phyloP scores from a whole-genome alignment of 2,888 invertebrate species.

The Dynastes maya region DNA sequence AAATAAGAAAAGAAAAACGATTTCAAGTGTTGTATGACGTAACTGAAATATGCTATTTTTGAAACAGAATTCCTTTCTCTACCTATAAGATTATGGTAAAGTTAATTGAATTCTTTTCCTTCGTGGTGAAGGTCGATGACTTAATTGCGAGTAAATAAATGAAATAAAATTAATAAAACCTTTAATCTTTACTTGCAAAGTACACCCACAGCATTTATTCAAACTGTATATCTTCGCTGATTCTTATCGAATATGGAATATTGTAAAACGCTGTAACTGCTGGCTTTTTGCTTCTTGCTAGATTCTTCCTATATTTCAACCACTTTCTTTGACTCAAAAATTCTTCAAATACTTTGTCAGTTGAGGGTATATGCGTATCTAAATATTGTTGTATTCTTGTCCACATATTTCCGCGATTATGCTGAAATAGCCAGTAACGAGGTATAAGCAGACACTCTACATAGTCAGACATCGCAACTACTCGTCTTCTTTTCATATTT shows the following conservation, averaged over 20 bases:
- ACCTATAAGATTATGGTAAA: too few species aligned
- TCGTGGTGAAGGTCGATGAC: too few species aligned
- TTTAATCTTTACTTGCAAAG: too few species aligned
- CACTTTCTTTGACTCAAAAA: conserved; percentile 75
- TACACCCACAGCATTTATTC: conserved; percentile 1
- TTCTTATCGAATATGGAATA: conserved; percentile 57
- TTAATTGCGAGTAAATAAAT: too few species aligned
- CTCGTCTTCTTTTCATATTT: conserved; percentile 72
- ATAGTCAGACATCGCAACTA: conserved; percentile 75
- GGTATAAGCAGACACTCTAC: conserved; percentile 81
- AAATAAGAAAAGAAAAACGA: too few species aligned
- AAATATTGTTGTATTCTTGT: conserved; percentile 76
- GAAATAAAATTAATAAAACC: too few species aligned
- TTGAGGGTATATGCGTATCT: conserved; percentile 75
- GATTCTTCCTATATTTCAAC: conserved; percentile 72
- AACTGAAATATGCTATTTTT: too few species aligned
- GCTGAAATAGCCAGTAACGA: conserved; percentile 79
- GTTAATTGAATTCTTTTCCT: too few species aligned
- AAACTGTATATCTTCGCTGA: conserved; percentile 50
- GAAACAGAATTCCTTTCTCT: too few species aligned
- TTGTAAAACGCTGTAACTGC: conserved; percentile 52
- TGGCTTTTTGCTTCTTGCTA: conserved; percentile 70
- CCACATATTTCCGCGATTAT: conserved; percentile 78
- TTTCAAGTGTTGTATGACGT: too few species aligned
- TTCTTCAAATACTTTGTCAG: conserved; percentile 73